Evolutionary conservation across 2,797 vertebrate species (phyloP), one percentile per base, ranked within the genome.

Genomic region (Malacoctenus gilli): DNA sequence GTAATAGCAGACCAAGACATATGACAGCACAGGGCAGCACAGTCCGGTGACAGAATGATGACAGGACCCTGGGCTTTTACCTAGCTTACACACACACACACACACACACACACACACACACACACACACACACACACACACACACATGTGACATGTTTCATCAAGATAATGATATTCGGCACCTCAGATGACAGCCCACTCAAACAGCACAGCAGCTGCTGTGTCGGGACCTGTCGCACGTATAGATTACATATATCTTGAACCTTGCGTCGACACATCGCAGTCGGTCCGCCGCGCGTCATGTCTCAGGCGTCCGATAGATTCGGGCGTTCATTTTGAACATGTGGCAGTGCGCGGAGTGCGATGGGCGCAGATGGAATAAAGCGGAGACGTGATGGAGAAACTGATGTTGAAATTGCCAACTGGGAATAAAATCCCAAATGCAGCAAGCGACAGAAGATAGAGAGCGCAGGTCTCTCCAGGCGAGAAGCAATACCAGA

Each of bases 1-100:
- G 23, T 79, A 83, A 84, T 76, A 64, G 60, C 68, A 68, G 69
- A 63, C 43, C 31, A 14, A 36, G 67, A 67, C 61, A 54, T 38
- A 25, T 81, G 77, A 68, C 56, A 61, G 67, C 53, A 60, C 52
- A 43, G 56, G 48, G 59, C 55, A 61, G 59, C 36, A 19, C 44
- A 42, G 44, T 58, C 32, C 44, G 21, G 40, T 66, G 74, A 77
- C 76, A 75, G 77, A 48, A 28, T 70, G 43, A 79, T 69, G 70
- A 73, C 50, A 55, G 31, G 36, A 64, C 37, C 53, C 34, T 31
- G 21, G 50, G 60, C 63, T 69, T 80, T 79, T 75, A 59, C 52
- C 55, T 52, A 23, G 8, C 54, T 39, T 52, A 13, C 25, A 39
- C 36, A 59, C 49, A 48, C 25, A 28, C 25, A 28, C 25, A 28